A percentile compares a stretch with the other conserved stretches of the same genome.
Conservation (phyloP, 2,888 invertebrate genomes). For the Apeira syringaria region DNA sequence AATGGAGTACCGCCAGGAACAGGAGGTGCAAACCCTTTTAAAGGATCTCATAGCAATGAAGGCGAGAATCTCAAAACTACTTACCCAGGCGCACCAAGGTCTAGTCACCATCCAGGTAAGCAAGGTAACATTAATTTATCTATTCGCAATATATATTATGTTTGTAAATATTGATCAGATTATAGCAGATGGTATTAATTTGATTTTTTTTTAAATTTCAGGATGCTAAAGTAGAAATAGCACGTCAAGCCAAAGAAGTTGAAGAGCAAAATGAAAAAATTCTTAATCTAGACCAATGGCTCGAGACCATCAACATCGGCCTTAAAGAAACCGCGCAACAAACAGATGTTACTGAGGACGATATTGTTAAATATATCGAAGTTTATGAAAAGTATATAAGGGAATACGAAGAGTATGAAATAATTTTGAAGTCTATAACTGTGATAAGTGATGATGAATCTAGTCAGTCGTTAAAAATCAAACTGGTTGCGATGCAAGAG, state of each 20-base stretch:
- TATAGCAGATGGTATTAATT: too few relatives aligned
- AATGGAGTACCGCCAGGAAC: constrained; percentile 85
- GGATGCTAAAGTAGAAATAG: constrained; percentile 72
- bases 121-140: constrained; percentile 59
- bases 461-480: constrained; percentile 80
- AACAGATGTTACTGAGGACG: constrained; percentile 62
- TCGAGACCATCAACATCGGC: constrained; percentile 74
- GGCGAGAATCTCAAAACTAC: constrained; percentile 85
- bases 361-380: constrained; percentile 72
- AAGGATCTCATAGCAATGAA: constrained; percentile 84
- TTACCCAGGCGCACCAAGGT: constrained; percentile 88
- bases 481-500: constrained; percentile 80
- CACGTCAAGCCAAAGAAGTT: constrained; percentile 61
- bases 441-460: constrained; percentile 72
- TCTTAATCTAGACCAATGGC: constrained; percentile 75
- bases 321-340: constrained; percentile 71
- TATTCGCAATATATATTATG: too few relatives aligned
- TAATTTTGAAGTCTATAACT: constrained; percentile 69
- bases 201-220: constrained; percentile 39
- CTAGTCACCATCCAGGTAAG: constrained; percentile 80
- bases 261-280: constrained; percentile 69
- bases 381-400: constrained; percentile 72
- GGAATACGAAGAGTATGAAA: constrained; percentile 75
- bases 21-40: constrained; percentile 83
- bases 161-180: not conserved